Evolutionary conservation across 2,888 invertebrate species (phyloP), one percentile per base, ranked within the genome.

Genomic region (Conops quadrifasciatus): DNA sequence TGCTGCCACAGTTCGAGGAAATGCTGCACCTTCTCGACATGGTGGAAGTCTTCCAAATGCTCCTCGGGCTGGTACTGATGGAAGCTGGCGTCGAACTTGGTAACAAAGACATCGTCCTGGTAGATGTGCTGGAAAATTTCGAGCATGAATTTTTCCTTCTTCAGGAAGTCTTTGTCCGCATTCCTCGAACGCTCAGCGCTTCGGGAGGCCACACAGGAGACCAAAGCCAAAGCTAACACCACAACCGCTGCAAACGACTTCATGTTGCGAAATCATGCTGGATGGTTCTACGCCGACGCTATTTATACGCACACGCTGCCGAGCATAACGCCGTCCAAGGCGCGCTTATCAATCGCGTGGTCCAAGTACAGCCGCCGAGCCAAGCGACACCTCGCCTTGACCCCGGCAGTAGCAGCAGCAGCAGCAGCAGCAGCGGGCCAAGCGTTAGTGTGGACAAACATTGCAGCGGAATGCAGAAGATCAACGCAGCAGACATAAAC

Each of bases 1-100:
- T 88, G 86, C 72, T 93, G 86, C 78, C 89, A 88, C 75, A 89
- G 82, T 28, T 88, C 85, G 7, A 88, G 81, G 81, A 90, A 90
- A 73, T 89, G 72, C 53, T 89, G 88, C 4, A 91, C 89, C 58
- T 87, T 87, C 77, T 90, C 88, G 13, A 84, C 83, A 81, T 89
- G 72, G 49, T 78, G 88, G 82, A 89, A 92, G 76, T 89, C 88
- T 76, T 89, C 88, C 21, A 87, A 77, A 81, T 91, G 89, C 9
- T 88, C 88, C 77, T 89, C 88, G 51, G 92, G 87, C 75, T 88
- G 86, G 82, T 88, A 93, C 70, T 88, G 85, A 4, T 71, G 70
- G 68, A 71, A 82, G 75, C 90, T 91, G 71, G 90, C 87, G 45
- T 89, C 88, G 70, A 75, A 85, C 19, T 81, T 78, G 1, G 73